phyloP scores from a whole-genome alignment of 1,140 invertebrate genomes.

The Triops longicaudatus region DNA sequence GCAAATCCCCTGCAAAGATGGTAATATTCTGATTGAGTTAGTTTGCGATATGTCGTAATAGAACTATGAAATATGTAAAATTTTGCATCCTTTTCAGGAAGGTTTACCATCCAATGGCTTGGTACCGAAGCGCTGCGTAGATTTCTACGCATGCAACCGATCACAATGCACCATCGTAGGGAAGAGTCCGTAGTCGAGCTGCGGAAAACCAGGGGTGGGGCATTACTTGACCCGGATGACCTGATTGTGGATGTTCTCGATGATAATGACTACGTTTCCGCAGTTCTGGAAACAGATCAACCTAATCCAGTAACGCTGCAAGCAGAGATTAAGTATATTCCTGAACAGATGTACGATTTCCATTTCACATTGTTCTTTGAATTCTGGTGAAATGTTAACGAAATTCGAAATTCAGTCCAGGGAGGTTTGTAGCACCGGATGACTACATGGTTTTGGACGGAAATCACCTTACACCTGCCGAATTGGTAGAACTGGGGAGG shows the following conservation, averaged over 20 bases:
- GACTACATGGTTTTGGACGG: constrained; percentile 51
- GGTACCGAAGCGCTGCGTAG: constrained; percentile 49
- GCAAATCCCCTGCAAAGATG: constrained; percentile 51
- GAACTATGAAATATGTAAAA: background rate
- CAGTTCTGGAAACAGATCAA: constrained; percentile 50
- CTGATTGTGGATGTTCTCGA: constrained; percentile 48
- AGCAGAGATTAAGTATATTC: constrained; percentile 50
- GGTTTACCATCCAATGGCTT: constrained; percentile 46
- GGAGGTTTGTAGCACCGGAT: constrained; percentile 9
- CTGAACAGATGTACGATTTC: constrained; percentile 51
- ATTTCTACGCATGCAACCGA: constrained; percentile 43
- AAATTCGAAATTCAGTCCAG: constrained; percentile 24
- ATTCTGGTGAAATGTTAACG: background rate
- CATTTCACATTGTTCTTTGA: background rate
- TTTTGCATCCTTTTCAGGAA: constrained; percentile 34
- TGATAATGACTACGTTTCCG: constrained; percentile 56
- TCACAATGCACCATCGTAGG: constrained; percentile 33
- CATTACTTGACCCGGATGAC: constrained; percentile 53
- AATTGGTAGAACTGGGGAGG: constrained; percentile 50
- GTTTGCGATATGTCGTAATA: background rate
- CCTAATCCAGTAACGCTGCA: constrained; percentile 45
- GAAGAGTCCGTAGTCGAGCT: constrained; percentile 47
- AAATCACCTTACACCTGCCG: constrained; percentile 48
- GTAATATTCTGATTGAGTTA: constrained; percentile 32
- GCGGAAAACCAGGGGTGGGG: constrained; percentile 52